Percentiles rank a stretch among this genome's conserved stretches.
phyloP scores from a whole-genome alignment of 2,888 invertebrate species.

The Platypus cylindrus region DNA sequence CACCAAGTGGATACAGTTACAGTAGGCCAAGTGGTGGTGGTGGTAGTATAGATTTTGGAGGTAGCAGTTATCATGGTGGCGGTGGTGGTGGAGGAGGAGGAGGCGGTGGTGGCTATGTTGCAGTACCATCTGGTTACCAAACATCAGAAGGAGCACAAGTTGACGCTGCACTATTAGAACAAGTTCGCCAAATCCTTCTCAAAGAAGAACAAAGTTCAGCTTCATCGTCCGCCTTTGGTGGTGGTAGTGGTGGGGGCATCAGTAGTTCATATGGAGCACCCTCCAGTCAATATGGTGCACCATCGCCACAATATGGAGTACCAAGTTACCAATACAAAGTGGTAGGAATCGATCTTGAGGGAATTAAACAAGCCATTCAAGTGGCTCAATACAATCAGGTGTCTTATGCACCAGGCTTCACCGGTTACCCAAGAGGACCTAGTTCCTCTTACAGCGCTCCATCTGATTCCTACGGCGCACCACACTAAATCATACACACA shows the following conservation, averaged over 20 bases:
- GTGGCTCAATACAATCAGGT: slow-evolving; percentile 73
- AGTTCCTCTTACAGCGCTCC: slow-evolving; percentile 39
- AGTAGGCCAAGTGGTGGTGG: slow-evolving; percentile 47
- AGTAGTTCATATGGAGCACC: slow-evolving; percentile 40
- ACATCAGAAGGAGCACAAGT: slow-evolving; percentile 75
- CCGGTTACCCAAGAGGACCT: slow-evolving; percentile 38
- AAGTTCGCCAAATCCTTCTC: slow-evolving; percentile 72
- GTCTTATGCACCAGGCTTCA: slow-evolving; percentile 37
- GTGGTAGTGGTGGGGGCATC: slow-evolving; percentile 38
- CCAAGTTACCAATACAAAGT: slow-evolving; percentile 48
- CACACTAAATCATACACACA: slow-evolving; percentile 17
- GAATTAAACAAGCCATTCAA: slow-evolving; percentile 76
- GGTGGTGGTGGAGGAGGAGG: slow-evolving; percentile 31
- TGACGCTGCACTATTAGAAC: slow-evolving; percentile 66
- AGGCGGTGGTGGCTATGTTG: slow-evolving; percentile 61
- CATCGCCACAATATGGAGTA: slow-evolving; percentile 55
- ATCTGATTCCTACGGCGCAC: slow-evolving; percentile 29
- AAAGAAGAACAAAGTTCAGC: slow-evolving; percentile 61
- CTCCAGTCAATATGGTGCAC: slow-evolving; percentile 54
- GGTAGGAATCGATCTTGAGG: slow-evolving; percentile 74
- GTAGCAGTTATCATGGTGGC: slow-evolving; percentile 31
- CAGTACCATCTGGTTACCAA: slow-evolving; percentile 66
- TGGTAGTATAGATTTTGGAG: slow-evolving; percentile 25
- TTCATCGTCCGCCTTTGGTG: slow-evolving; percentile 38
- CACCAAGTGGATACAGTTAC: slow-evolving; percentile 63